Base-by-base conservation (phyloP, 1,140 invertebrate species). In the Drosophila pallidifrons region DNA sequence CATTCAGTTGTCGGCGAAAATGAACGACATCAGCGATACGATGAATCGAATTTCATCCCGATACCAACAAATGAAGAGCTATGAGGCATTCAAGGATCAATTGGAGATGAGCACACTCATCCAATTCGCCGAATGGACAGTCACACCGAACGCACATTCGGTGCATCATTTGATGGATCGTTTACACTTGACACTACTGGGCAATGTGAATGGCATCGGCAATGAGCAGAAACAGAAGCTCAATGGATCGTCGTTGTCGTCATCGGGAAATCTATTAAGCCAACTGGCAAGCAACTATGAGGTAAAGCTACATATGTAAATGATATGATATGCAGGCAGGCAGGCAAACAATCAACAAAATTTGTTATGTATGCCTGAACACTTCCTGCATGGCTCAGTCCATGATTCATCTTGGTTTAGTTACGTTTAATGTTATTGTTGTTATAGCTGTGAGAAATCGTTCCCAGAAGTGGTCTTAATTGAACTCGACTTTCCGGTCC, bases 71-170 rank as follows among this genome's bases (percentile, higher is more conserved):
- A 95, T 96, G 93, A 57, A 93, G 5, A 91, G 93, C 20, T 96
- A 95, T 80, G 92, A 94, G 38, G 60, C 81, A 0, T 45, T 93
- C 10, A 92, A 93, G 55, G 93, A 93, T 41, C 91, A 94, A 32
- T 93, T 95, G 38, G 96, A 96, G 82, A 90, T 91, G 38, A 93
- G 93, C 46, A 97, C 96, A 0, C 78, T 96, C 28, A 92, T 95
- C 77, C 94, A 95, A 75, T 96, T 96, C 75, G 96, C 96, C 0
- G 92, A 93, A 45, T 94, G 93, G 83, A 95, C 94, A 5, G 94
- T 96, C 0, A 95, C 95, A 0, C 95, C 95, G 46, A 94, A 94
- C 69, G 88, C 94, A 0, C 93, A 94, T 32, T 95, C 95, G 1
- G 91, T 96, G 28, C 94, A 94, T 13, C 94, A 94, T 64, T 77